phyloP scores from a whole-genome alignment of 2,888 invertebrate species.

The Leptopilina drosophilae region DNA sequence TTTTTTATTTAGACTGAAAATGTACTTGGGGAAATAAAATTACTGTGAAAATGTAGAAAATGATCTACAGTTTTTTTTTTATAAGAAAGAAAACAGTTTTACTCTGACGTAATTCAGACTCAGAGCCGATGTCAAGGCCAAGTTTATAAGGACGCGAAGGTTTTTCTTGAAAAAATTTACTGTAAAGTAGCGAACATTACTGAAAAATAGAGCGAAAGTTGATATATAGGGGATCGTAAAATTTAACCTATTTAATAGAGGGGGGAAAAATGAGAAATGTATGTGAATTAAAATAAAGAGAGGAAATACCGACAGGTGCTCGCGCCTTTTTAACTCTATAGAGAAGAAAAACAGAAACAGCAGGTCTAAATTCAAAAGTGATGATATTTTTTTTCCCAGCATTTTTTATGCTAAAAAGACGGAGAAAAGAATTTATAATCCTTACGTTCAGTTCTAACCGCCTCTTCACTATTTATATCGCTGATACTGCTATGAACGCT shows the following conservation, averaged over 20 bases:
- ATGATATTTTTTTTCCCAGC: not conserved
- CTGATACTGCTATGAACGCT: slow-evolving; percentile 76
- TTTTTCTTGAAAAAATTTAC: slow-evolving; percentile 9
- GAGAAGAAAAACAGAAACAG: not conserved
- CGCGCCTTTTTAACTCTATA: slow-evolving; percentile 25
- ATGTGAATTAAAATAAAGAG: not conserved
- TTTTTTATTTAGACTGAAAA: not conserved
- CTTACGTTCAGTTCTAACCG: slow-evolving; percentile 73
- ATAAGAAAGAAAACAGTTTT: slow-evolving; percentile 47
- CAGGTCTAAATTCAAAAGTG: not conserved
- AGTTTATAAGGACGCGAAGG: slow-evolving; percentile 41
- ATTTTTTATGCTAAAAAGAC: not conserved
- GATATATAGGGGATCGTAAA: no score
- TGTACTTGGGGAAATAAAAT: not conserved
- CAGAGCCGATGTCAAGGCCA: slow-evolving; percentile 60
- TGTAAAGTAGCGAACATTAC: not conserved
- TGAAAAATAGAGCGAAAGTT: not conserved
- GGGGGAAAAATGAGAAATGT: slow-evolving; percentile 26
- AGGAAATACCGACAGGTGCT: slow-evolving; percentile 24
- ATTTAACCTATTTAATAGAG: not conserved
- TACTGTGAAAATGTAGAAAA: not conserved
- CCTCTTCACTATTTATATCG: slow-evolving; percentile 77
- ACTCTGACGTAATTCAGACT: slow-evolving; percentile 62
- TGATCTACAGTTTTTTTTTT: not conserved
- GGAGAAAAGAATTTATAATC: slow-evolving; percentile 51